These are phyloP conservation scores for Ethmia dodecea DNA, from an alignment of 2,888 invertebrate genomes.

Conservation along the genomic window DNA sequence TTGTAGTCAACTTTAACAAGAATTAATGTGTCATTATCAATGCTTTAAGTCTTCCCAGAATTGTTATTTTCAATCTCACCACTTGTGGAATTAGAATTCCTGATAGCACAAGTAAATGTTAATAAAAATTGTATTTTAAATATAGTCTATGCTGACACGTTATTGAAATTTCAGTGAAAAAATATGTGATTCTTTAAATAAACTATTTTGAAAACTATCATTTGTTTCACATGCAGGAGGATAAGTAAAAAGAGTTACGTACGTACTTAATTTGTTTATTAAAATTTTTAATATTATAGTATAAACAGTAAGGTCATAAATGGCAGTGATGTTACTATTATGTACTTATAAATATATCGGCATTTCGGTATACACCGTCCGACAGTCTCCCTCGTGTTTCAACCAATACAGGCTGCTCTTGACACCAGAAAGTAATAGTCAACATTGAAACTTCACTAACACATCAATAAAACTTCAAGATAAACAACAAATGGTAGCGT, in stretches of 20 bases:
- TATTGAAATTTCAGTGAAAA: conserved; percentile 2
- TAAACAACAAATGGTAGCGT: conserved; percentile 52
- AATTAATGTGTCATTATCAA: conserved; percentile 34
- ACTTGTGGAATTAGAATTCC: background rate
- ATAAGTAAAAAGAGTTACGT: conserved; percentile 19
- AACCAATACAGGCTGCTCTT: too few relatives aligned
- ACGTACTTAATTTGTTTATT: conserved; percentile 35
- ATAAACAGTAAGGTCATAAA: conserved; percentile 76
- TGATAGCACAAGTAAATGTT: conserved; percentile 19
- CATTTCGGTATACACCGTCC: conserved; percentile 53
- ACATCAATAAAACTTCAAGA: conserved; percentile 55
- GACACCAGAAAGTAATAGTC: conserved; percentile 45
- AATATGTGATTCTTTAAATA: conserved; percentile 37
- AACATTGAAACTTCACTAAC: conserved; percentile 59
- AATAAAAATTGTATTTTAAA: conserved; percentile 18
- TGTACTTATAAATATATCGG: conserved; percentile 62
- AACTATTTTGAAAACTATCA: conserved; percentile 24
- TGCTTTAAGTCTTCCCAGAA: conserved; percentile 31
- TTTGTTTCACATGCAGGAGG: too few relatives aligned
- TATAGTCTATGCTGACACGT: conserved; percentile 25
- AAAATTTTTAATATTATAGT: conserved; percentile 70
- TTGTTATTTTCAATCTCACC: conserved; percentile 1
- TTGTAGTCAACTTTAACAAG: too few relatives aligned
- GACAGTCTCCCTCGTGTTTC: conserved; percentile 23
- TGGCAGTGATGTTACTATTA: conserved; percentile 70